Evolutionary conservation across 1,140 invertebrate genomes (phyloP), one percentile per base, ranked within the genome.

Genomic region (Zaprionus camerounensis): DNA sequence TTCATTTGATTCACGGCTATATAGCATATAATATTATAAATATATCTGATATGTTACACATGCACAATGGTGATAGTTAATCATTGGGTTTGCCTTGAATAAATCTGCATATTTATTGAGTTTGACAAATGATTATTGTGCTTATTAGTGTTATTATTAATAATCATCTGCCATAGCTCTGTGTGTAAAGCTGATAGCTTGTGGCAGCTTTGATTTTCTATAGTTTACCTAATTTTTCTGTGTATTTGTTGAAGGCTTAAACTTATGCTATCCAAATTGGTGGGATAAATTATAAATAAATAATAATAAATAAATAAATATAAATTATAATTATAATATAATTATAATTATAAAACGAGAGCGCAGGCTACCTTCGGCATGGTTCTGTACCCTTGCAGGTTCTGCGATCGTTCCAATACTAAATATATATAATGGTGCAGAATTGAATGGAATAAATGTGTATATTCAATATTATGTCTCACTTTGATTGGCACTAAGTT

Each of bases 1-100:
- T 51, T 62, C 70, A 82, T 86, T 86, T 87, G 65, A 80, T 76
- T 86, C 80, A 86, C 80, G 83, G 82, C 76, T 82, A 74, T 20
- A 46, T 2, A 0, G 38, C 3, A 46, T 9, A 44, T 46, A 46
- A 46, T 17, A 44, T 46, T 9, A 17, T 17, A 46, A n/a, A 46
- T 17, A 17, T 46, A 17, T 17, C n/a, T 7, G n/a, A 46, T 46
- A 17, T 17, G 41, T 46, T 46, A 46, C 41, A 17, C 41, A 46
- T 46, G 41, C 41, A 46, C 41, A 46, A 46, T 17, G n/a, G 6
- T 15, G n/a, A 46, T n/a, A 46, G 41, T 46, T 46, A 46, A 46
- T 46, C 41, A 46, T 46, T 46, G 41, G 41, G 41, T 17, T 46
- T 9, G 41, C 41, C 41, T 46, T 46, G 41, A 46, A 46, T 46